Evolutionary conservation across 1,140 invertebrate species (phyloP), one percentile per base, ranked within the genome.

Genomic region (Lethrus apterus): DNA sequence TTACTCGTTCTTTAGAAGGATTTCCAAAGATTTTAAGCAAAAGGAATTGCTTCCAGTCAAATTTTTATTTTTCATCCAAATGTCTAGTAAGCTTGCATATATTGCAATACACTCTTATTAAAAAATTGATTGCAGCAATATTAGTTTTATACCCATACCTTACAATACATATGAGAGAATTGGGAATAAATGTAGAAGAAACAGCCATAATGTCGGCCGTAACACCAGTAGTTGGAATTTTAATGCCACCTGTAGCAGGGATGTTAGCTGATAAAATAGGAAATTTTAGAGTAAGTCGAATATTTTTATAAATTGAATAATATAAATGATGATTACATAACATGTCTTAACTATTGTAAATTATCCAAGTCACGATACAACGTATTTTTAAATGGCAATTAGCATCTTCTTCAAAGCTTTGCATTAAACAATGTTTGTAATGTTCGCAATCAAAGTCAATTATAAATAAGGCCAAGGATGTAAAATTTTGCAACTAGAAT

Each of bases 151-250:
- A 90, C 59, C 87, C 87, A 1, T 92, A 89, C 65, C 68, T 91
- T 57, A 86, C 86, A 2, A 81, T 91, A 38, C 88, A 89, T 62
- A 89, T 90, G 86, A 75, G 83, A 52, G 80, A 86, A 59, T 63
- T 91, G 35, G 88, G 88, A 34, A 83, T 91, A 55, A 84, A 81
- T 46, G 79, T 86, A 4, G 81, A 86, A 63, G 86, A 92, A 70
- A 84, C 85, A 1, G 86, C 85, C n/a, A 81, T 89, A 50, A 89
- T 89, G 77, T 87, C 84, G 11, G 81, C 86, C 3, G 74, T 89
- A 1, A 85, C 84, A 33, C 86, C 87, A 1, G 75, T 89, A 38
- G 72, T 86, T 1, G 79, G 81, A 20, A 82, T 89, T 48, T 68
- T 89, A 19, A 86, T 86, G 74, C 84, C 85, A 15, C 84, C 85